Evolutionary conservation across 2,113 vertebrate genomes (phyloP).

Genomic region (Neodontobutis hainanensis): DNA sequence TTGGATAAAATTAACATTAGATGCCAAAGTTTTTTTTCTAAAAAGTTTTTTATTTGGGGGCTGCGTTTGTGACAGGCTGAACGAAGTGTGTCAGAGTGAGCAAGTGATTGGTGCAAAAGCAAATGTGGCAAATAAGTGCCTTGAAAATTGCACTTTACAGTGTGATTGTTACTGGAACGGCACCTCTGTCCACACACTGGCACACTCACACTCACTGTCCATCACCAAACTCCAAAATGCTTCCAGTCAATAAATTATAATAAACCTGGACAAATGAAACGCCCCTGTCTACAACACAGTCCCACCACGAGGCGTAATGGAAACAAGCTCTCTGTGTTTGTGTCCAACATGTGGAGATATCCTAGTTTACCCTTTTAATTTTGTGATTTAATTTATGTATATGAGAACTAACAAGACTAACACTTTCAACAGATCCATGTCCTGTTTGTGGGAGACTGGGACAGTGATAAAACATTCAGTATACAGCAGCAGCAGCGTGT

Average conservation of each 20-base stretch:
- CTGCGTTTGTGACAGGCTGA: background rate
- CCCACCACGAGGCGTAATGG: background rate
- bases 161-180: slow-evolving; percentile 25
- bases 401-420: too few species aligned
- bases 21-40: background rate
- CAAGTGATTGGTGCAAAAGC: background rate
- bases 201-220: slow-evolving; percentile 13
- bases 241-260: slow-evolving; percentile 8
- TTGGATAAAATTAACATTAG: background rate
- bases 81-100: slow-evolving; percentile 1
- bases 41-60: slow-evolving; percentile 2
- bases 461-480: background rate
- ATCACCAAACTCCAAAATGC: slow-evolving; percentile 35
- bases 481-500: slow-evolving; percentile 1
- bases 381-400: background rate
- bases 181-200: slow-evolving; percentile 31
- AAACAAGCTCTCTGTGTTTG: background rate
- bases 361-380: background rate
- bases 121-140: slow-evolving; percentile 34
- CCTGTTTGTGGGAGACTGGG: background rate
- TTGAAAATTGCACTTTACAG: slow-evolving; percentile 30
- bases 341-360: background rate
- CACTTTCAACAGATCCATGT: background rate
- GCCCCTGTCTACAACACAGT: background rate
- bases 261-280: slow-evolving; percentile 10